A percentile compares a stretch with the other conserved stretches of the same genome.
Evolutionary conservation across 2,113 vertebrate genomes (phyloP).

Genomic region (Cyanoramphus novaezelandiae): DNA sequence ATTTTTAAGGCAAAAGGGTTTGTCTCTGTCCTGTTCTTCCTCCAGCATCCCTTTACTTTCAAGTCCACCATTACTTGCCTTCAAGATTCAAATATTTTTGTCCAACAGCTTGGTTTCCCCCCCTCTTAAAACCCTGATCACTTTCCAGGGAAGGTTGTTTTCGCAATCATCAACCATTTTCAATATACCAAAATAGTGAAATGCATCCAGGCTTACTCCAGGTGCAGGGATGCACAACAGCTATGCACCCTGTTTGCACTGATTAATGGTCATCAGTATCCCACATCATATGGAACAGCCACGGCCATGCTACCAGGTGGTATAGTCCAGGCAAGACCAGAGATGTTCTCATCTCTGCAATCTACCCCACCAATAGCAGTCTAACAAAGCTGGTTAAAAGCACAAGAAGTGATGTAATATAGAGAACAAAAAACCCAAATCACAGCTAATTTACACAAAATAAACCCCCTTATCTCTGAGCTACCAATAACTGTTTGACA

Average conservation of each 20-base stretch:
- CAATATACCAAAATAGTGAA: fast-evolving
- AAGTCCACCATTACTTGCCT: background rate
- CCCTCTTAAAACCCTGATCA: background rate
- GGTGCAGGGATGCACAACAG: background rate
- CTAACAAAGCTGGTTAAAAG: background rate
- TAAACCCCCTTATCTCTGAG: background rate
- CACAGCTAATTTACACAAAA: background rate
- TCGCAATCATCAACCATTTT: background rate
- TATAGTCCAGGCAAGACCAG: background rate
- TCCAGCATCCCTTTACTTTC: background rate
- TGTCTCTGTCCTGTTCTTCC: background rate
- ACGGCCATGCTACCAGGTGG: background rate
- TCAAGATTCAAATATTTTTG: background rate
- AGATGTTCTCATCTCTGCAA: background rate
- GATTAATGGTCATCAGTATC: background rate
- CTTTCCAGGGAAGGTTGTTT: background rate
- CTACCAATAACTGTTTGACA: background rate
- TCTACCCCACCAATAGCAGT: background rate
- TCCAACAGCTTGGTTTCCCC: fast-evolving
- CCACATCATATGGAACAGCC: background rate
- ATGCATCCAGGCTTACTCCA: background rate
- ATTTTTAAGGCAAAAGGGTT: background rate
- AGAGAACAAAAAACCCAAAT: fast-evolving
- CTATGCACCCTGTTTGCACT: background rate
- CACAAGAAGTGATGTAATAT: background rate